Evolutionary conservation across 2,888 invertebrate species (phyloP), one percentile per base, ranked within the genome.

Genomic region (Aromia moschata): DNA sequence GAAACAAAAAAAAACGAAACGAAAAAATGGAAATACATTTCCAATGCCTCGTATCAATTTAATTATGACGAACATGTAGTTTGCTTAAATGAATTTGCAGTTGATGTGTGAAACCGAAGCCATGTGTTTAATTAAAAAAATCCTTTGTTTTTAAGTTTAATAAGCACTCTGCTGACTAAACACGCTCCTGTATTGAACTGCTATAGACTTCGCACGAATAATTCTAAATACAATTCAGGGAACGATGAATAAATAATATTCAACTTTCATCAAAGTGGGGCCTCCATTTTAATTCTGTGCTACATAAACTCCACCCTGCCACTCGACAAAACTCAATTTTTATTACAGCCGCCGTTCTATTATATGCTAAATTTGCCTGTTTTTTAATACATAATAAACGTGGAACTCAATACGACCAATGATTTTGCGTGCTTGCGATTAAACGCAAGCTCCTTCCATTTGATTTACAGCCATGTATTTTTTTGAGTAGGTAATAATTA

Each of bases 61-160:
- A 77, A 79, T 78, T 79, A 78, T 77, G 77, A 71, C 75, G 75
- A 73, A 76, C 74, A 70, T 74, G 76, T 75, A 77, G 76, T 74
- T 73, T 74, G 78, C 77, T 74, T 76, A 77, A 79, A 77, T 76
- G 77, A 78, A 79, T 78, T 79, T 76, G 77, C 79, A 78, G 79
- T 79, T 78, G 79, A 80, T 80, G 79, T 79, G 79, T 79, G 79
- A 79, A 79, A 77, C 77, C 76, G 75, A 74, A 73, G 76, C 76
- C 76, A 73, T 75, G 75, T 79, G 79, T 80, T 80, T 79, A 80
- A 80, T 80, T 80, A 79, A 80, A 80, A n/a, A 80, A 80, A 78
- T 78, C 79, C 77, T 78, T 80, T 80, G 79, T 79, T 79, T 79
- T 79, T 79, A 77, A 79, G 77, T 79, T 79, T 80, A 80, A 79